phyloP scores from a whole-genome alignment of 2,113 vertebrate genomes.

The Cyprinodon variegatus region DNA sequence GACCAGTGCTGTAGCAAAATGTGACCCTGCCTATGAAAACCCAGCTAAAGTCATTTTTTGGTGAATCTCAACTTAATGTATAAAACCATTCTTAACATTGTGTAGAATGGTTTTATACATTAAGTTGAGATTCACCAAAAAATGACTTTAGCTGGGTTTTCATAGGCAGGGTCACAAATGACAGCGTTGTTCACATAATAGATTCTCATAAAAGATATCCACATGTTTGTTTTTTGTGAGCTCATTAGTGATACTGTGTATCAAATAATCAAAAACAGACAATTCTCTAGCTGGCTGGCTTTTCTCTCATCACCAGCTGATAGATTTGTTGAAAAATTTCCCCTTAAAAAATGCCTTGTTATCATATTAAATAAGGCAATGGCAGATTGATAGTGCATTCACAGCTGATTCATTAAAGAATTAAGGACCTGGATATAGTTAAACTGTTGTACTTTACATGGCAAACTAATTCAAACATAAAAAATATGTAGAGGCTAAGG shows the following conservation, averaged over 20 bases:
- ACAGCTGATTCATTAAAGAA: constrained; percentile 5
- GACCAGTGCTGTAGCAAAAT: too few relatives aligned
- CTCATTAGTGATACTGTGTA: constrained; percentile 29
- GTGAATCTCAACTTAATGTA: too few relatives aligned
- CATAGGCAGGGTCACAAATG: too few relatives aligned
- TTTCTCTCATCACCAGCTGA: not conserved
- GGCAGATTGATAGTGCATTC: constrained; percentile 6
- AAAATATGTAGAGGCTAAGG: not conserved
- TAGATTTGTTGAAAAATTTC: constrained; percentile 10
- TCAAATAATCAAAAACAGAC: constrained; percentile 37
- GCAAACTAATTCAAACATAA: constrained; percentile 1
- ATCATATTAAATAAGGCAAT: not conserved
- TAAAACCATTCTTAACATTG: too few relatives aligned
- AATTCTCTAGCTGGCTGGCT: constrained; percentile 5
- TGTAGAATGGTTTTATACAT: too few relatives aligned
- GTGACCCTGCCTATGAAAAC: too few relatives aligned
- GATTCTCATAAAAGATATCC: constrained; percentile 3
- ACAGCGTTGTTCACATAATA: not conserved
- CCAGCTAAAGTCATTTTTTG: too few relatives aligned
- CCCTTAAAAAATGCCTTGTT: not conserved
- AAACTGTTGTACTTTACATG: not conserved
- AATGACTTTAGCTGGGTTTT: too few relatives aligned
- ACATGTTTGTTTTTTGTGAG: constrained; percentile 33
- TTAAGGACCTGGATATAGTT: not conserved
- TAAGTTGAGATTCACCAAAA: too few relatives aligned